phyloP scores from a whole-genome alignment of 2,113 vertebrate genomes.

The Pachycephala philippinensis region DNA sequence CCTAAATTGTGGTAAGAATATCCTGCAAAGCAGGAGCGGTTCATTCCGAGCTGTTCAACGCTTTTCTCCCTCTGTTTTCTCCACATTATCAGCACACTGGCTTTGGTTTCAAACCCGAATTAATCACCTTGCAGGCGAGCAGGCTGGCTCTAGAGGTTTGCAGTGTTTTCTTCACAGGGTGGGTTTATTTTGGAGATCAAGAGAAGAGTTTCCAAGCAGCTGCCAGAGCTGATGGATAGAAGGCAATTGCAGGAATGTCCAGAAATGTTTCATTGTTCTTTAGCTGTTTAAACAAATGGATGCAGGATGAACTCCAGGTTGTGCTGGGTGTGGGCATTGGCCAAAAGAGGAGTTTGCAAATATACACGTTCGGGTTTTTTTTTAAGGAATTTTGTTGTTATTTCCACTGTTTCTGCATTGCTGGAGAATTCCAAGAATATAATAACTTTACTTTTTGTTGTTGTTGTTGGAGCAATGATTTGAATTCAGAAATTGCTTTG shows the following conservation, averaged over 20 bases:
- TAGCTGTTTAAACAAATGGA: not conserved
- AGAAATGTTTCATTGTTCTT: constrained; percentile 26
- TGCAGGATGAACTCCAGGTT: not conserved
- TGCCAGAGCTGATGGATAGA: constrained; percentile 36
- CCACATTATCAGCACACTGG: not conserved
- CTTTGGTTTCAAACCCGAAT: not conserved
- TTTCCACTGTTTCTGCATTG: not conserved
- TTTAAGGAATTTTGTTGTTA: not conserved
- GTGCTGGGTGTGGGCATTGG: not conserved
- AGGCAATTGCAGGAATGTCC: not conserved
- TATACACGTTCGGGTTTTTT: not conserved
- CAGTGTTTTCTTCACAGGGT: not conserved
- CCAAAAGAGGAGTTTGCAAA: not conserved
- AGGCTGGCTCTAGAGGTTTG: not conserved
- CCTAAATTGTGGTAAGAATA: not conserved
- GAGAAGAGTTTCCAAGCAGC: not conserved
- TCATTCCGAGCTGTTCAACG: not conserved
- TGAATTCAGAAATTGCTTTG: not conserved
- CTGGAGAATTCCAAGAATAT: not conserved
- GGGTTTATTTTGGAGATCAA: not conserved
- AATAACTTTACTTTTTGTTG: not conserved
- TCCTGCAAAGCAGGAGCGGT: not conserved
- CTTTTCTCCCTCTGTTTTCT: not conserved
- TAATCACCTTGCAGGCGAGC: not conserved
- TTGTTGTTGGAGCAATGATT: not conserved